Evolutionary conservation across 2,888 invertebrate genomes (phyloP), one percentile per base, ranked within the genome.

Genomic region (Serripes groenlandicus): DNA sequence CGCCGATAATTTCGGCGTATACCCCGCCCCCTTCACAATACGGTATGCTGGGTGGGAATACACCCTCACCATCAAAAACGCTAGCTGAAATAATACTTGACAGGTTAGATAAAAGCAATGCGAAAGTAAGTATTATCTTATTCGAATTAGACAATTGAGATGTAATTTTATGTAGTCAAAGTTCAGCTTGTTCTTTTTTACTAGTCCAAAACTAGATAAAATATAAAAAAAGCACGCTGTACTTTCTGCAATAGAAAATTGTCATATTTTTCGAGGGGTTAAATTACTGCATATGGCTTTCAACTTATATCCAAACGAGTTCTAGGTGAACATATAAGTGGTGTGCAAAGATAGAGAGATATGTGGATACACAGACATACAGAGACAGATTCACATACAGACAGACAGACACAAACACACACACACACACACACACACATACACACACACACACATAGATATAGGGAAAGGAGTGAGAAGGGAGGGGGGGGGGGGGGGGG

Each of bases 51-150:
- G 26, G 32, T 5, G 42, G 58, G 9, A 26, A 30, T n/a, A 73
- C 60, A 35, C 60, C 42, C 18, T 62, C 73, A 26, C 73, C 73
- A 21, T 28, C 42, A 0, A 60, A 58, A 60, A 60, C 42, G 26
- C 60, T 62, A n/a, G 42, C 73, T 18, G 60, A 58, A 37, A 58
- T 73, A 18, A 60, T 73, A 34, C 35, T 73, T 11, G 66, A 66
- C 26, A 66, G 32, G 42, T 18, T 66, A 28, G 28, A 35, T n/a
- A n/a, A 66, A 42, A 26, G 21, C 26, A 62, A 62, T n/a, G 42
- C 37, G 23, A 66, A 23, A 26, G 66, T 66, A 66, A 42, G 66
- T 37, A 15, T 56, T n/a, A n/a, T n/a, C n/a, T n/a, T n/a, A n/a
- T n/a, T n/a, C n/a, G n/a, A n/a, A n/a, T n/a, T n/a, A n/a, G n/a